These are phyloP conservation scores for Drosophila atroscutellata DNA, from an alignment of 2,888 invertebrate genomes.

Conservation along the genomic window DNA sequence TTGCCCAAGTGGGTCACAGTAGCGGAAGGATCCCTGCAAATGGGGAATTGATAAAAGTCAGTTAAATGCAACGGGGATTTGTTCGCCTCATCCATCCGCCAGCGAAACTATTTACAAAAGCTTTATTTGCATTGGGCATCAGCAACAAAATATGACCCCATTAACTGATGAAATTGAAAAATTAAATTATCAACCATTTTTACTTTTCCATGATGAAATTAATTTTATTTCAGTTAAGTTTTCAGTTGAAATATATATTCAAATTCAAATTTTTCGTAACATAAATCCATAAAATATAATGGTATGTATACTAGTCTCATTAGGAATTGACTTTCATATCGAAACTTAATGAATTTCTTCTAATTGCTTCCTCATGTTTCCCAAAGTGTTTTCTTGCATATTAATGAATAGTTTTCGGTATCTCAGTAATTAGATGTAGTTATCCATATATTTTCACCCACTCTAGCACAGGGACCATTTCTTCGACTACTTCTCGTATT, in stretches of 20 bases:
- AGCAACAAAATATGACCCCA: background rate
- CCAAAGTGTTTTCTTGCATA: background rate
- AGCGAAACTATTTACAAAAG: slow-evolving; percentile 7
- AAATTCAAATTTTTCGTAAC: too few relatives aligned
- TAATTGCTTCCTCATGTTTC: background rate
- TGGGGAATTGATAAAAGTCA: slow-evolving; percentile 44
- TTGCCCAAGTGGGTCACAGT: slow-evolving; percentile 45
- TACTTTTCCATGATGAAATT: background rate
- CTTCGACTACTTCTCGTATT: background rate
- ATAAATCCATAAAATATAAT: background rate
- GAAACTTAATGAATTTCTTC: background rate
- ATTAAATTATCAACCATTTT: background rate
- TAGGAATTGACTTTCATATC: background rate
- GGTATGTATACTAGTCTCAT: background rate
- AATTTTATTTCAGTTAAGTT: background rate
- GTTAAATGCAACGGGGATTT: slow-evolving; percentile 24
- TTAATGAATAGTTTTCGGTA: slow-evolving; percentile 6
- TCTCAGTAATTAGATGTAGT: background rate
- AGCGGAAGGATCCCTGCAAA: slow-evolving; percentile 26
- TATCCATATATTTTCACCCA: slow-evolving; percentile 2
- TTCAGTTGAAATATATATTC: background rate
- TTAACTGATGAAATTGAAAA: slow-evolving; percentile 9
- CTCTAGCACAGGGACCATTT: background rate
- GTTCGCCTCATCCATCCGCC: background rate
- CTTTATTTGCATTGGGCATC: slow-evolving; percentile 12